Evolutionary conservation across 2,888 invertebrate genomes (phyloP).

Genomic region (Podotricha telesiphe): DNA sequence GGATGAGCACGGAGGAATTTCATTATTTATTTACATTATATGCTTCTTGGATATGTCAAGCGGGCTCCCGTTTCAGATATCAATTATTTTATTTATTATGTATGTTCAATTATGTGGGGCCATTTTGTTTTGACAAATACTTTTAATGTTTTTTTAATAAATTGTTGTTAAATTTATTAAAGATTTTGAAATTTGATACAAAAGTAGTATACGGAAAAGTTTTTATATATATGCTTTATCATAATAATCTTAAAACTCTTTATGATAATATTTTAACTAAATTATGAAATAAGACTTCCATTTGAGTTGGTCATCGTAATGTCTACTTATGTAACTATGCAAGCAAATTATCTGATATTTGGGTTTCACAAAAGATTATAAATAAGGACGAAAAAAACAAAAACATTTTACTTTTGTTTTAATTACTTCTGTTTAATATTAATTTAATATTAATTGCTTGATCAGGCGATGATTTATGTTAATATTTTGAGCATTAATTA

Average conservation of each 20-base stretch:
- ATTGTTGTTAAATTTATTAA: not conserved
- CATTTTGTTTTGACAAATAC: not conserved
- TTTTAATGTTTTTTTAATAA: not conserved
- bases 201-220: not conserved
- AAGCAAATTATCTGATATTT: too few relatives aligned
- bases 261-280: too few relatives aligned
- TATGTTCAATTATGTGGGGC: not conserved
- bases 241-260: too few relatives aligned
- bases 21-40: slow-evolving; percentile 72
- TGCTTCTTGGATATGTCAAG: slow-evolving; percentile 47
- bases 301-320: not conserved
- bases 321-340: too few relatives aligned
- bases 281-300: not conserved
- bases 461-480: slow-evolving; percentile 17
- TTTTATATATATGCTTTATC: too few relatives aligned
- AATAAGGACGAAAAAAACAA: not conserved
- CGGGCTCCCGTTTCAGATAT: slow-evolving; percentile 33
- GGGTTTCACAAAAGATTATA: not conserved
- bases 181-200: not conserved
- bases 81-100: slow-evolving; percentile 6
- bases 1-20: slow-evolving; percentile 77
- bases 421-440: slow-evolving; percentile 20
- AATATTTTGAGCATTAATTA: too few relatives aligned
- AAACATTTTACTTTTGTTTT: not conserved
- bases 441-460: slow-evolving; percentile 36